These are phyloP conservation scores for Halictus rubicundus DNA, from an alignment of 1,140 invertebrate species.

Conservation along the genomic window DNA sequence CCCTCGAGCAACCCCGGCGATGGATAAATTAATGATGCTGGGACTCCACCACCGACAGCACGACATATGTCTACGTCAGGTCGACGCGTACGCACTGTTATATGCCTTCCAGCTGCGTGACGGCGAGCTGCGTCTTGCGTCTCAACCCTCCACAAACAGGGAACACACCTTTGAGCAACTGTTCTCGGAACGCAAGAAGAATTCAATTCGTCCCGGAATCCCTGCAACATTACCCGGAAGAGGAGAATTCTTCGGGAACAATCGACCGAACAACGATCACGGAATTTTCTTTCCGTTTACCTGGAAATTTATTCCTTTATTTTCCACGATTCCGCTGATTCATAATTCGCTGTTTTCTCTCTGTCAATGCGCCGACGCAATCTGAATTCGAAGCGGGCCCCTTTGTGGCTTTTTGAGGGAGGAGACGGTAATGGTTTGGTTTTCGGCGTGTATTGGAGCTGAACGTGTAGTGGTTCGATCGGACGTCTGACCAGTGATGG, in stretches of 20 bases:
- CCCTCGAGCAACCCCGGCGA: slow-evolving; percentile 52
- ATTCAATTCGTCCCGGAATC: neutral
- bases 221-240: neutral
- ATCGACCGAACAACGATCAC: neutral
- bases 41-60: slow-evolving; percentile 49
- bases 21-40: slow-evolving; percentile 74
- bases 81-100: slow-evolving; percentile 29
- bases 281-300: neutral
- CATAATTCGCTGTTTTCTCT: neutral
- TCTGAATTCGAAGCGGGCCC: too few species aligned
- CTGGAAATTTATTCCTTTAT: neutral
- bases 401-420: too few species aligned
- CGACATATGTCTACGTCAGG: slow-evolving; percentile 69
- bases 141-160: neutral
- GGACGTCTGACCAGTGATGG: too few species aligned
- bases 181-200: neutral
- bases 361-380: neutral
- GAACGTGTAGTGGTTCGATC: too few species aligned
- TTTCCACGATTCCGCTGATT: neutral
- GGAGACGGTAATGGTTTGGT: too few species aligned
- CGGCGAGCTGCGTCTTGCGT: slow-evolving; percentile 23
- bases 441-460: too few species aligned
- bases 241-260: neutral
- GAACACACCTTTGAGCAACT: neutral
- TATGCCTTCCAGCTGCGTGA: slow-evolving; percentile 42